A percentile compares a stretch with the other conserved stretches of the same genome.
Evolutionary conservation across 2,888 invertebrate species (phyloP).

Genomic region (Agriopis aurantiaria): DNA sequence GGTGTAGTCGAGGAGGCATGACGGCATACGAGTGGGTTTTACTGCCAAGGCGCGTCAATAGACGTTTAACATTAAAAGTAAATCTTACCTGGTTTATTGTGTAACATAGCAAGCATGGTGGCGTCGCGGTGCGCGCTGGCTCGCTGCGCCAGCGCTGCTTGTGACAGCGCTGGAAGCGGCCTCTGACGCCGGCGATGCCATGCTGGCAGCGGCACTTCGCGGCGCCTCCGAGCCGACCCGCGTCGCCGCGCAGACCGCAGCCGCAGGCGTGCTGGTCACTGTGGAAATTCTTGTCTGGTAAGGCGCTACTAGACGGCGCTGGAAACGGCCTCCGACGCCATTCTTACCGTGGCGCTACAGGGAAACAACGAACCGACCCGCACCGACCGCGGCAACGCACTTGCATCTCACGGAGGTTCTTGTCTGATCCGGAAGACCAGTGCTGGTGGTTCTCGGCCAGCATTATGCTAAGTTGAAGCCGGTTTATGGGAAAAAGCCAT

Average conservation of each 20-base stretch:
- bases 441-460: no score
- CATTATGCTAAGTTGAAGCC: no score
- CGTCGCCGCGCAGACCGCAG: slow-evolving; percentile 61
- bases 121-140: slow-evolving; percentile 78
- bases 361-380: slow-evolving; percentile 63
- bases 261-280: slow-evolving; percentile 72
- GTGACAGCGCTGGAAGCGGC: slow-evolving; percentile 76
- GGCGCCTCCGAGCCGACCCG: slow-evolving; percentile 63
- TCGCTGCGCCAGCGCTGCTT: slow-evolving; percentile 77
- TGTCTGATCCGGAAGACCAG: slow-evolving; percentile 62
- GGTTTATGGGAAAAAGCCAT: no score
- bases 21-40: no score
- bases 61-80: no score
- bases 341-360: slow-evolving; percentile 69
- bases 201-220: slow-evolving; percentile 70
- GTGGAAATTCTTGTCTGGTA: slow-evolving; percentile 79
- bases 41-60: no score
- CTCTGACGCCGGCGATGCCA: slow-evolving; percentile 76
- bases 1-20: no score
- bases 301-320: slow-evolving; percentile 58
- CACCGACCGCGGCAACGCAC: slow-evolving; percentile 64
- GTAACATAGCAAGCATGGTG: slow-evolving; percentile 74
- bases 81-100: neutral
- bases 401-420: slow-evolving; percentile 77
- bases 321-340: slow-evolving; percentile 74